These are phyloP conservation scores for Microcebus griseorufus DNA, from an alignment of 2,113 vertebrate species.

Conservation along the genomic window DNA sequence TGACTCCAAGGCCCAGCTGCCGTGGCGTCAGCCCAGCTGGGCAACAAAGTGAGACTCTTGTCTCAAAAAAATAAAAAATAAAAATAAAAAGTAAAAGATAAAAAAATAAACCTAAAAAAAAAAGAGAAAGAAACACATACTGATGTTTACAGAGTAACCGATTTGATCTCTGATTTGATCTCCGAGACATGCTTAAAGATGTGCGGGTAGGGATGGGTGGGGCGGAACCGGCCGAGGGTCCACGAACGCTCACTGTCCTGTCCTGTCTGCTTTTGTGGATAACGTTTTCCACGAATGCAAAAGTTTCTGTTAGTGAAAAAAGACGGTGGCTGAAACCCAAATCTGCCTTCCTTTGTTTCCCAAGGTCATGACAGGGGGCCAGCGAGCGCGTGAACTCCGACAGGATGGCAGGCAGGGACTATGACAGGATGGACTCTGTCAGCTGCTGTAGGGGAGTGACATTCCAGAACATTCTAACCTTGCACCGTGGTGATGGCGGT, in stretches of 20 bases:
- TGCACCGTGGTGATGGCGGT: background rate
- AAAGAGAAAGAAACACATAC: background rate
- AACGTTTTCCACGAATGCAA: background rate
- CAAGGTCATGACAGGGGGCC: background rate
- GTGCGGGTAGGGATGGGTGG: background rate
- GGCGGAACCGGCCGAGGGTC: background rate
- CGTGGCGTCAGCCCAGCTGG: too few relatives aligned
- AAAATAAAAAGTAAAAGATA: too few relatives aligned
- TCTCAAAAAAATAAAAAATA: too few relatives aligned
- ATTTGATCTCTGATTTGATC: background rate
- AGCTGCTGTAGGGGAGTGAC: background rate
- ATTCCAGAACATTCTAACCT: background rate
- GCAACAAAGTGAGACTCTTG: too few relatives aligned
- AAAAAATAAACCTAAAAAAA: too few relatives aligned
- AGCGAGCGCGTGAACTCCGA: background rate
- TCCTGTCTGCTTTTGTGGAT: background rate
- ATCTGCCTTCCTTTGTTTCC: constrained; percentile 2
- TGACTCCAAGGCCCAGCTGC: too few relatives aligned
- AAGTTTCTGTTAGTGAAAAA: background rate
- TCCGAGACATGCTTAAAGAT: background rate
- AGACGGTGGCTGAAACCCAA: background rate
- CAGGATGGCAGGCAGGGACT: too few relatives aligned
- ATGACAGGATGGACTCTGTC: background rate
- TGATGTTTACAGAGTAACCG: constrained; percentile 14
- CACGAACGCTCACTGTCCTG: background rate